Conservation (phyloP, 2,113 vertebrate species). For the Silurus meridionalis region DNA sequence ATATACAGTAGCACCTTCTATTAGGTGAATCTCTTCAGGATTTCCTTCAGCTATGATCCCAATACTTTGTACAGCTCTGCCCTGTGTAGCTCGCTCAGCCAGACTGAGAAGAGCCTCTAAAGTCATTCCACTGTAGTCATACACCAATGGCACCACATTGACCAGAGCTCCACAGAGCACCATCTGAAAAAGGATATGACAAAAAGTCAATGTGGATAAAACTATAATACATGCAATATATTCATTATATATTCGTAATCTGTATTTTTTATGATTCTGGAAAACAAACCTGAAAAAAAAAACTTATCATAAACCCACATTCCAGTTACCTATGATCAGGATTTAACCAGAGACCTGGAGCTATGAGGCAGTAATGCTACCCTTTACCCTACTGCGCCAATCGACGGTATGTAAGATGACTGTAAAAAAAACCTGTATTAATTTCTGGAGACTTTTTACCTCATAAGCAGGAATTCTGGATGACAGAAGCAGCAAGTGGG, state of each 20-base stretch:
- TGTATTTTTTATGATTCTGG: neutral
- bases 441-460: constrained; percentile 60
- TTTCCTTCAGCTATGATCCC: constrained; percentile 79
- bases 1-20: neutral
- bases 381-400: neutral
- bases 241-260: neutral
- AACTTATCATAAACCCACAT: neutral
- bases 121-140: constrained; percentile 73
- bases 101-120: constrained; percentile 73
- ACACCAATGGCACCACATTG: constrained; percentile 71
- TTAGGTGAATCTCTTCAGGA: constrained; percentile 67
- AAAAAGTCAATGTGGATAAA: neutral
- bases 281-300: neutral
- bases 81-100: constrained; percentile 66
- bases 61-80: constrained; percentile 70
- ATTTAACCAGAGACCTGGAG: neutral
- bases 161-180: constrained; percentile 72
- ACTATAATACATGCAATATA: neutral
- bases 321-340: neutral
- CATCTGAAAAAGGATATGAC: constrained; percentile 65
- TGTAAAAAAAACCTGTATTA: neutral
- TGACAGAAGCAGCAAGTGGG: constrained; percentile 75
- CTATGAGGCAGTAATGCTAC: neutral
- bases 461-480: constrained; percentile 80
- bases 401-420: neutral